A percentile compares a stretch with the other conserved stretches of the same genome.
phyloP scores from a whole-genome alignment of 2,113 vertebrate genomes.

The Struthio camelus region DNA sequence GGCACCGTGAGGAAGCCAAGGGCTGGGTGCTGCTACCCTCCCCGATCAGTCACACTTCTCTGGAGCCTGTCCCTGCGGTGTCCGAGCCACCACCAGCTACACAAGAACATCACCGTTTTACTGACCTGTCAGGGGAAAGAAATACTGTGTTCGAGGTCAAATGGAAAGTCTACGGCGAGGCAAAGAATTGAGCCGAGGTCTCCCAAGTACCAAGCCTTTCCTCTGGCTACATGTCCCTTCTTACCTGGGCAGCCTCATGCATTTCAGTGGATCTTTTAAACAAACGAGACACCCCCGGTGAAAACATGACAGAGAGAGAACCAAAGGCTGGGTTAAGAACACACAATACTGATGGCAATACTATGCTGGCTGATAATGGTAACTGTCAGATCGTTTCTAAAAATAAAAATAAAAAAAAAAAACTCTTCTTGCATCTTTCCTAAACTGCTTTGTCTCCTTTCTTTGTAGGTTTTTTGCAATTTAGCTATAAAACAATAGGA shows the following conservation, averaged over 20 bases:
- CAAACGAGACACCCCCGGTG: rapidly evolving
- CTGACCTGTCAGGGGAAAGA: neutral
- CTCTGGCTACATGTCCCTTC: neutral
- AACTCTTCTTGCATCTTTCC: neutral
- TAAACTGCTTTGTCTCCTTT: neutral
- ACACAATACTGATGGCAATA: neutral
- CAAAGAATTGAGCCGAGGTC: neutral
- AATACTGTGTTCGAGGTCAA: neutral
- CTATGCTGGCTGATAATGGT: neutral
- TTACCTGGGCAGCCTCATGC: neutral
- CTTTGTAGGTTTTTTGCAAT: neutral
- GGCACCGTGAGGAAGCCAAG: neutral
- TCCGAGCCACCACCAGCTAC: neutral
- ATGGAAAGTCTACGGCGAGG: neutral
- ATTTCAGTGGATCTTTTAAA: neutral
- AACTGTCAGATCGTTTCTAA: neutral
- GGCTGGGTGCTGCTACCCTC: neutral
- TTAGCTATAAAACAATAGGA: neutral
- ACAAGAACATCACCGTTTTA: neutral
- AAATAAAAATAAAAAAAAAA: too few relatives aligned
- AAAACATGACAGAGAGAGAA: neutral
- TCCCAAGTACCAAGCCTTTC: neutral
- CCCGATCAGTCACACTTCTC: rapidly evolving
- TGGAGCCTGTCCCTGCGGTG: neutral
- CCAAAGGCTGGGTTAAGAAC: neutral